Evolutionary conservation across 2,113 vertebrate species (phyloP).

Genomic region (Pachycephala philippinensis): DNA sequence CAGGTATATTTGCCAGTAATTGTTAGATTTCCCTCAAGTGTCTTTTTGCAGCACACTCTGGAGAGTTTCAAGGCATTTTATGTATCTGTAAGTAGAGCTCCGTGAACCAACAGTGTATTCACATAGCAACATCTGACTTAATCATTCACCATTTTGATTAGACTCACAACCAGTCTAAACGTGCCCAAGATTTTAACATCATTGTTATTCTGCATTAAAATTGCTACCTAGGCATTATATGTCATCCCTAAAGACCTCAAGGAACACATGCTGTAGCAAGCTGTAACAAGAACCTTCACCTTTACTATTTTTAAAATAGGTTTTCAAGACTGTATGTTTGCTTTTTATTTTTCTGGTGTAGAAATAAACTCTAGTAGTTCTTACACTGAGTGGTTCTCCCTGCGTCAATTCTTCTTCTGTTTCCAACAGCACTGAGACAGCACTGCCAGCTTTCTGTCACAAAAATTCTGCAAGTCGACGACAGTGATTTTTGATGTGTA

Average conservation of each 20-base stretch:
- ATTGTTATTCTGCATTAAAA: background rate
- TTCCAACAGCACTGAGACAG: background rate
- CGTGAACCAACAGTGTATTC: rapidly evolving
- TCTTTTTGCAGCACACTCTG: background rate
- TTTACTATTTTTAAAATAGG: background rate
- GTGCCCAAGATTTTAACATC: background rate
- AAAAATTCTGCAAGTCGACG: background rate
- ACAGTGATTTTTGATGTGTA: background rate
- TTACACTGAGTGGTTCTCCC: background rate
- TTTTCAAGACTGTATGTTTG: background rate
- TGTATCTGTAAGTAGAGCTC: background rate
- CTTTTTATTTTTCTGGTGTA: background rate
- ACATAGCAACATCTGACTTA: background rate
- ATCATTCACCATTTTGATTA: background rate
- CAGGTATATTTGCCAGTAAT: background rate
- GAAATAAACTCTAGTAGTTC: background rate
- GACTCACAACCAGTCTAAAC: background rate
- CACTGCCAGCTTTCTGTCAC: background rate
- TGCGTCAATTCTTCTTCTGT: background rate
- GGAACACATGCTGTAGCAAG: background rate
- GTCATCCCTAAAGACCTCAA: background rate
- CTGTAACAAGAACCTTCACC: background rate
- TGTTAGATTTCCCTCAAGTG: background rate
- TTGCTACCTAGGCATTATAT: background rate
- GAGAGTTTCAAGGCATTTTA: background rate